Evolutionary conservation across 2,888 invertebrate species (phyloP).

Genomic region (Leptopterna dolabrata): DNA sequence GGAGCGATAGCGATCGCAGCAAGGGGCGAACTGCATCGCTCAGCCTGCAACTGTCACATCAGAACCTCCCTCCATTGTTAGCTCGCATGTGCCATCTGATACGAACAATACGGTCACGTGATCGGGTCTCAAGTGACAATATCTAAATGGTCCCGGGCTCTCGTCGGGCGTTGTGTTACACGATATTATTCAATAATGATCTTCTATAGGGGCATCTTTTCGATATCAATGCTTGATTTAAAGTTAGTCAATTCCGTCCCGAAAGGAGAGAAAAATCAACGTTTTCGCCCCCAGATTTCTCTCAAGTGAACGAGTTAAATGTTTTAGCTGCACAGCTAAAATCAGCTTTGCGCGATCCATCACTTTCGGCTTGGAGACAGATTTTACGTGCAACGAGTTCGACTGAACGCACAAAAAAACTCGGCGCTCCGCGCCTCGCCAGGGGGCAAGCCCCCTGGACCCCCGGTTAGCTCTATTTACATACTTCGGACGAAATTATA

Average conservation of each 20-base stretch:
- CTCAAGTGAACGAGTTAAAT: too few relatives aligned
- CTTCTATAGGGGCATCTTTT: background rate
- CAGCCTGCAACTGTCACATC: constrained; percentile 43
- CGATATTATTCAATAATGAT: background rate
- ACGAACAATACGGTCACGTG: constrained; percentile 34
- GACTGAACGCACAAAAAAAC: too few relatives aligned
- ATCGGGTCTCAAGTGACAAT: constrained; percentile 13
- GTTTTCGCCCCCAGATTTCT: too few relatives aligned
- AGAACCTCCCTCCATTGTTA: constrained; percentile 27
- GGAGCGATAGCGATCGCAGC: constrained; percentile 21
- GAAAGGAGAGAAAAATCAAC: too few relatives aligned
- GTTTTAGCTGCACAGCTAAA: too few relatives aligned
- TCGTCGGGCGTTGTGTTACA: background rate
- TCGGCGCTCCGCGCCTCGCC: too few relatives aligned
- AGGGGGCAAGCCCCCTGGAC: too few relatives aligned
- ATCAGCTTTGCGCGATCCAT: too few relatives aligned
- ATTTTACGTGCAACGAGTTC: too few relatives aligned
- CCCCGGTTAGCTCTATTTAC: too few relatives aligned
- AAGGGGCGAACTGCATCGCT: constrained; percentile 9
- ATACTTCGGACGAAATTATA: too few relatives aligned
- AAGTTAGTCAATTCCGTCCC: background rate
- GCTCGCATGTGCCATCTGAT: constrained; percentile 22
- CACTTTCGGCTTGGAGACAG: too few relatives aligned
- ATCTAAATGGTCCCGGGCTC: background rate
- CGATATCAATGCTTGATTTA: background rate